Base-by-base conservation (phyloP, 2,888 invertebrate species). In the Platycnemis pennipes region DNA sequence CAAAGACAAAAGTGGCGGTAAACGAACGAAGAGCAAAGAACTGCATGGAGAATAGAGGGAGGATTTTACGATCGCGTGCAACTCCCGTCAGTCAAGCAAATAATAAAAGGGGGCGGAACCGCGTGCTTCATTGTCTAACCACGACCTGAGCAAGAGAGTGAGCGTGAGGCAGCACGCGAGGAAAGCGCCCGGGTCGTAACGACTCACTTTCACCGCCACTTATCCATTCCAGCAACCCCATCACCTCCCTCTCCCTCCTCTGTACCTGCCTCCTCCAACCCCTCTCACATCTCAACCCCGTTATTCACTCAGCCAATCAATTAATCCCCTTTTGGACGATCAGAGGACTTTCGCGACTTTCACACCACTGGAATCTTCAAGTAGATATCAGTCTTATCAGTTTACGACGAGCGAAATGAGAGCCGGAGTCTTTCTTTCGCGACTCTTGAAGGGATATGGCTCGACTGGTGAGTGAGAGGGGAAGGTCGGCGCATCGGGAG, bases 271-370 rank as follows among this genome's bases (percentile, higher is more conserved):
- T 37, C 85, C 85, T 37, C 85, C 26, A n/a, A 31, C n/a, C 77
- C 77, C 42, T 13, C 85, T 42, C 85, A 22, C 86, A 42, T 63
- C 63, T 26, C 63, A 63, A 63, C 86, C 86, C 86, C 86, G 49
- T 53, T 63, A 63, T 63, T 63, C 77, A 77, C 77, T 77, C 77
- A 77, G 77, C 77, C 56, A 44, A 91, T 63, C 91, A 44, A 42
- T 91, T 91, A 63, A 91, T 91, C 91, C 89, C 37, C 89, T 89
- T 89, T 77, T 77, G 77, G 77, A 77, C 56, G 89, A 56, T 42
- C 89, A 56, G 37, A 11, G 63, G 63, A 87, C 87, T 87, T 87
- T 87, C 87, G 87, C 87, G 46, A 46, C 87, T 87, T 87, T 87
- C 87, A 44, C 87, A 87, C 87, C 7, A 87, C 87, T 22, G 26